Conservation (phyloP, 2,113 vertebrate species). For the Neolamprologus cancellatus region DNA sequence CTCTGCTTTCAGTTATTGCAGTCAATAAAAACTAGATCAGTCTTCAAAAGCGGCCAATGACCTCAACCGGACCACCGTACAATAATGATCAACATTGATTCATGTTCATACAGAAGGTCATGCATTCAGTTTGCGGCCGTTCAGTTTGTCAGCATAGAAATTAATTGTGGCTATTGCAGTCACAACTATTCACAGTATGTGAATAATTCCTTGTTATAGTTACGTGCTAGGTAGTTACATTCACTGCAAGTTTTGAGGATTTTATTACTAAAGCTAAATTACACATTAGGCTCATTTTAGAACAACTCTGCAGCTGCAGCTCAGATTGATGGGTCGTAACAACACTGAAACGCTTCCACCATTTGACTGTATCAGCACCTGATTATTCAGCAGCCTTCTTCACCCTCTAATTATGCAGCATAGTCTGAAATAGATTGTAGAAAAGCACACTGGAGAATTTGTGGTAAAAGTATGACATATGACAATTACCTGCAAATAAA, state of each 20-base stretch:
- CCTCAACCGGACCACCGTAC: neutral
- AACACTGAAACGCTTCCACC: neutral
- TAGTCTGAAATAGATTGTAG: neutral
- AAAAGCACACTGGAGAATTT: neutral
- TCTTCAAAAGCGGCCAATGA: neutral
- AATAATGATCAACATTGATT: slow-evolving; percentile 5
- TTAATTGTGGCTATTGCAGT: neutral
- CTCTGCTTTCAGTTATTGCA: neutral
- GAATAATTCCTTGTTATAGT: neutral
- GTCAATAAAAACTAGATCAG: neutral
- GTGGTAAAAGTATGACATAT: neutral
- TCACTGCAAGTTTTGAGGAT: neutral
- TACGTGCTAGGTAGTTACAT: neutral
- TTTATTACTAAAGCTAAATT: neutral
- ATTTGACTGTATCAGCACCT: neutral
- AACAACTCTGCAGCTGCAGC: neutral
- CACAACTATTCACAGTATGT: neutral
- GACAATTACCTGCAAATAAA: neutral
- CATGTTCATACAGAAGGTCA: neutral
- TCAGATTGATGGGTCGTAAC: neutral
- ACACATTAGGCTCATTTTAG: neutral
- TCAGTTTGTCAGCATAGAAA: neutral
- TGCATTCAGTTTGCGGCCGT: neutral
- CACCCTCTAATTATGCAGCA: neutral
- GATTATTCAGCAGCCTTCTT: neutral